phyloP scores from a whole-genome alignment of 2,888 invertebrate species.

The Protodeltote pygarga region DNA sequence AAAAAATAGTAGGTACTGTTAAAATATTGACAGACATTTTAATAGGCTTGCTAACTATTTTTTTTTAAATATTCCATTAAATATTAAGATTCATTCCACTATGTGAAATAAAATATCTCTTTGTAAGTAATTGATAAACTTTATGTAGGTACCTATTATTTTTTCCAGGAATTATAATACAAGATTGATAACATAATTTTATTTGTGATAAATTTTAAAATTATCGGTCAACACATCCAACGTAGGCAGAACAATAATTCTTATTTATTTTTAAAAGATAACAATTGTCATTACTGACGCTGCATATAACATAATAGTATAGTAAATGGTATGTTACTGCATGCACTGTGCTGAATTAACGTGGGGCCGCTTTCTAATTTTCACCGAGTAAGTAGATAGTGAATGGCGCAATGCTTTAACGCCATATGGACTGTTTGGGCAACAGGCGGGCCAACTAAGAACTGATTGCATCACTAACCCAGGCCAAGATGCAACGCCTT shows the following conservation, averaged over 20 bases:
- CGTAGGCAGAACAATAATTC: background rate
- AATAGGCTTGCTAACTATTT: too few relatives aligned
- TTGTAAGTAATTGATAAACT: slow-evolving; percentile 35
- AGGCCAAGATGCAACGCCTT: slow-evolving; percentile 37
- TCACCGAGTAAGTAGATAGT: slow-evolving; percentile 61
- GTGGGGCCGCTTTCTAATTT: slow-evolving; percentile 75
- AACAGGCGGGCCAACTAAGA: slow-evolving; percentile 52
- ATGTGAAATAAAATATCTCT: slow-evolving; percentile 21
- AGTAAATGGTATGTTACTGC: slow-evolving; percentile 51
- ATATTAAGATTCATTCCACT: too few relatives aligned
- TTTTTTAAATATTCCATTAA: too few relatives aligned
- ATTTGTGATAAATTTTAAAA: slow-evolving; percentile 8
- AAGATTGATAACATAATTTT: slow-evolving; percentile 22
- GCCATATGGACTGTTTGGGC: slow-evolving; percentile 65
- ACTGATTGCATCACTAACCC: slow-evolving; percentile 60
- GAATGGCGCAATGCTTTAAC: slow-evolving; percentile 65
- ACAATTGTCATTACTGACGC: background rate
- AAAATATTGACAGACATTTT: too few relatives aligned
- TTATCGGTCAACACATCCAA: slow-evolving; percentile 11
- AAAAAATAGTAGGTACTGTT: too few relatives aligned
- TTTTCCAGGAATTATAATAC: slow-evolving; percentile 19
- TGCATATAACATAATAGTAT: slow-evolving; percentile 39
- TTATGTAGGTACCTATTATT: too few relatives aligned
- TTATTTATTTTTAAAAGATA: background rate
- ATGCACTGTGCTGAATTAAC: slow-evolving; percentile 57